A percentile compares a stretch with the other conserved stretches of the same genome.
Evolutionary conservation across 2,113 vertebrate genomes (phyloP).

Genomic region (Herpetotheres cachinnans): DNA sequence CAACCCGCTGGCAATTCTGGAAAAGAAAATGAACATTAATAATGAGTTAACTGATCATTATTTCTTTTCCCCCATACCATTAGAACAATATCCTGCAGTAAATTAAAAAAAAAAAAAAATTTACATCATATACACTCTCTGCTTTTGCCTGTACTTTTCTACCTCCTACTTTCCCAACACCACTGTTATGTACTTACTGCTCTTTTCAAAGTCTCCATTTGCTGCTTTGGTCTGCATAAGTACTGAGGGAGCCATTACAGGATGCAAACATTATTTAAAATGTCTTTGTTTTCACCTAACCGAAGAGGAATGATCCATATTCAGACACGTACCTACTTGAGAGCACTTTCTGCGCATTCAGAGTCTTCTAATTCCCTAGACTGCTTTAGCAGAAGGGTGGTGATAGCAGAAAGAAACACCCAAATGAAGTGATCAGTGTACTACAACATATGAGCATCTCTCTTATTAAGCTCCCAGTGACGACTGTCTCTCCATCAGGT

Average conservation of each 20-base stretch:
- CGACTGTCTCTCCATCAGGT: neutral
- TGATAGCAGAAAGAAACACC: neutral
- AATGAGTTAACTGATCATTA: constrained; percentile 54
- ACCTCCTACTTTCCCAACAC: neutral
- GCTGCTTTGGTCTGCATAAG: neutral
- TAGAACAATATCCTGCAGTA: constrained; percentile 19
- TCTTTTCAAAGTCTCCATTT: neutral
- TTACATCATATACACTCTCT: neutral
- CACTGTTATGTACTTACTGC: neutral
- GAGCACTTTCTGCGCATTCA: neutral
- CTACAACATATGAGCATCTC: neutral
- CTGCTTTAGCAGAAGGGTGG: neutral
- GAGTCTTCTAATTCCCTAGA: neutral
- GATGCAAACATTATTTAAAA: neutral
- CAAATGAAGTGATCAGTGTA: neutral
- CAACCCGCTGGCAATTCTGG: constrained; percentile 18
- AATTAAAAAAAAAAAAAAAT: constrained; percentile 17
- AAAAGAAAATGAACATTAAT: constrained; percentile 63
- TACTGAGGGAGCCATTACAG: neutral
- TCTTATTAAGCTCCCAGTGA: neutral
- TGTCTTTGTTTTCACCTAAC: neutral
- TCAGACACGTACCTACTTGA: neutral
- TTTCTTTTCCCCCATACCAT: constrained; percentile 3
- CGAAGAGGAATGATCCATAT: neutral
- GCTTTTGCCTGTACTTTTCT: neutral